Evolutionary conservation across 1,140 invertebrate species (phyloP).

Genomic region (Drosophila ficusphila): DNA sequence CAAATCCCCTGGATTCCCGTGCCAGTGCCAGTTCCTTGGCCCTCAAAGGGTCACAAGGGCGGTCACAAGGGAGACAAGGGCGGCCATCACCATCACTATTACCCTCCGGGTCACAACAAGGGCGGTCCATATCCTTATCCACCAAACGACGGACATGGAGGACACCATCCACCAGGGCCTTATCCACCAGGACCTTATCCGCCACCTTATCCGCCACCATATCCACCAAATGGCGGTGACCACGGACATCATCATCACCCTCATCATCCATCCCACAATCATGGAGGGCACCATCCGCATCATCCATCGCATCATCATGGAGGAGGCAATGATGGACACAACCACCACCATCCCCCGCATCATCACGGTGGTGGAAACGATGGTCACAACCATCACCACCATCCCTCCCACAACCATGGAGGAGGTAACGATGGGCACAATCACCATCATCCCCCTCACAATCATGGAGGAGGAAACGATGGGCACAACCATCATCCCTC

Average conservation of each 20-base stretch:
- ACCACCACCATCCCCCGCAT: constrained; percentile 3
- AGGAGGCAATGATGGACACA: background rate
- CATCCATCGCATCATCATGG: background rate
- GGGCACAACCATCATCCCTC: constrained; percentile 1
- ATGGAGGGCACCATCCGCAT: constrained; percentile 1
- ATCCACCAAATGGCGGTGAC: background rate
- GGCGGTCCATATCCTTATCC: constrained; percentile 11
- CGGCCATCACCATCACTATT: constrained; percentile 32
- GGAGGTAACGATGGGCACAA: constrained; percentile 1
- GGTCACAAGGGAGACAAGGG: constrained; percentile 38
- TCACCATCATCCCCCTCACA: background rate
- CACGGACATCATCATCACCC: constrained; percentile 7
- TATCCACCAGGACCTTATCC: background rate
- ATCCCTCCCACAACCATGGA: background rate
- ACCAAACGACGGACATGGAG: constrained; percentile 3
- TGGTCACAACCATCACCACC: constrained; percentile 1
- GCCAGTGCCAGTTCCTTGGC: constrained; percentile 45
- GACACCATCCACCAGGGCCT: background rate
- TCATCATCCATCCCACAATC: constrained; percentile 4
- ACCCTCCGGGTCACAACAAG: constrained; percentile 19
- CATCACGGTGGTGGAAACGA: background rate
- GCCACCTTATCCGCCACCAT: background rate
- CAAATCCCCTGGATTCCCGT: constrained; percentile 25
- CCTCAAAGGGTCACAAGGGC: constrained; percentile 27
- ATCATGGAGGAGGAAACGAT: background rate